These are phyloP conservation scores for Sinocyclocheilus rhinocerous DNA, from an alignment of 2,113 vertebrate species.

Conservation along the genomic window DNA sequence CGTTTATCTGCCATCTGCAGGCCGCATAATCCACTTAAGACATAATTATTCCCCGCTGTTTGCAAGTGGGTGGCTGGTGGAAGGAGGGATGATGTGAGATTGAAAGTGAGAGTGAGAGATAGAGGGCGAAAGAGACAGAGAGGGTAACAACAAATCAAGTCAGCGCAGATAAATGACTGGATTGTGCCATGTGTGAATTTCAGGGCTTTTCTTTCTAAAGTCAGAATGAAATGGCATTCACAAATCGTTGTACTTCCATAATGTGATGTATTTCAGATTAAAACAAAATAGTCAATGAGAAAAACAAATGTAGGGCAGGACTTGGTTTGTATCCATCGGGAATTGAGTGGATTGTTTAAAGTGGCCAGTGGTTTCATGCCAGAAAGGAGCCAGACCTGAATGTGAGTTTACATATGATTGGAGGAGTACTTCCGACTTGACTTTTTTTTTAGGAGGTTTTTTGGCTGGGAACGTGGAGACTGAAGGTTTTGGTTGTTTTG, in stretches of 20 bases:
- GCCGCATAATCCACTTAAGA: constrained; percentile 59
- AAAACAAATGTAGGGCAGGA: not conserved
- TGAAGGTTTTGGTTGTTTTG: not conserved
- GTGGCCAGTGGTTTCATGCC: not conserved
- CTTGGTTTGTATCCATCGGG: not conserved
- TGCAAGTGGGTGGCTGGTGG: constrained; percentile 56
- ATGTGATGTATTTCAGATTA: not conserved
- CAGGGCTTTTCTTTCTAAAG: not conserved
- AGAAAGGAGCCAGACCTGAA: constrained; percentile 6
- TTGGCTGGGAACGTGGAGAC: not conserved
- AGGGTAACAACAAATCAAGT: constrained; percentile 26
- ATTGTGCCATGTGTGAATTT: not conserved
- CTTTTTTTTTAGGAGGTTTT: constrained; percentile 10
- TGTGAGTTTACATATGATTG: not conserved
- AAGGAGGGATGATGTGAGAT: constrained; percentile 28
- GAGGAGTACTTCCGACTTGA: constrained; percentile 1
- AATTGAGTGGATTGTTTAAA: constrained; percentile 5
- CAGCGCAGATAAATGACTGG: not conserved
- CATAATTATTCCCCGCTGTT: constrained; percentile 63
- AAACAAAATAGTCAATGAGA: not conserved
- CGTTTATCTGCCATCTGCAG: constrained; percentile 56
- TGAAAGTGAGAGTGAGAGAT: constrained; percentile 25
- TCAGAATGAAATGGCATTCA: not conserved
- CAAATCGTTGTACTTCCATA: not conserved
- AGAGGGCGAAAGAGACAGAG: not conserved